phyloP scores from a whole-genome alignment of 1,140 invertebrate genomes.

The Heliconius himera region DNA sequence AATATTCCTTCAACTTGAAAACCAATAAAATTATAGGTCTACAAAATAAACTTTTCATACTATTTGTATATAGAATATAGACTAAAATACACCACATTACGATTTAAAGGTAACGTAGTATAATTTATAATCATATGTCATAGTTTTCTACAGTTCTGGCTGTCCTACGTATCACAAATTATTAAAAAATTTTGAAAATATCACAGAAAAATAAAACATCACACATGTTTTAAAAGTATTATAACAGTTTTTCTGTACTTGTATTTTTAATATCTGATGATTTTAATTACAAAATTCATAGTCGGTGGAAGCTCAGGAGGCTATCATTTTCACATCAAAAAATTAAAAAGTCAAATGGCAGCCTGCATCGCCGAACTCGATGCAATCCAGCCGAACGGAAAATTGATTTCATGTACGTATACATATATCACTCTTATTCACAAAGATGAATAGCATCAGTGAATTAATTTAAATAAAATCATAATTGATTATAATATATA shows the following conservation, averaged over 20 bases:
- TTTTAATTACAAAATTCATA: neutral
- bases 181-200: too few relatives aligned
- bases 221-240: too few relatives aligned
- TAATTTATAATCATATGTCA: too few relatives aligned
- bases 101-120: neutral
- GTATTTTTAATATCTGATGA: neutral
- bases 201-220: too few relatives aligned
- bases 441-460: constrained; percentile 39
- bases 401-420: constrained; percentile 46
- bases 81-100: neutral
- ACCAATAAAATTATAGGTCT: neutral
- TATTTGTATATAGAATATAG: neutral
- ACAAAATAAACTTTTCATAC: neutral
- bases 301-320: constrained; percentile 1
- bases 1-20: neutral
- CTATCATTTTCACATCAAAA: constrained; percentile 41
- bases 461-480: constrained; percentile 5
- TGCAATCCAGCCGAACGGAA: constrained; percentile 43
- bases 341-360: constrained; percentile 54
- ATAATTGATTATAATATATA: neutral
- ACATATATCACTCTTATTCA: constrained; percentile 49
- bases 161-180: too few relatives aligned
- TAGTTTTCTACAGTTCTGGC: too few relatives aligned
- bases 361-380: constrained; percentile 32
- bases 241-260: too few relatives aligned